Conservation (phyloP, 2,113 vertebrate species). For the Tinamus guttatus region DNA sequence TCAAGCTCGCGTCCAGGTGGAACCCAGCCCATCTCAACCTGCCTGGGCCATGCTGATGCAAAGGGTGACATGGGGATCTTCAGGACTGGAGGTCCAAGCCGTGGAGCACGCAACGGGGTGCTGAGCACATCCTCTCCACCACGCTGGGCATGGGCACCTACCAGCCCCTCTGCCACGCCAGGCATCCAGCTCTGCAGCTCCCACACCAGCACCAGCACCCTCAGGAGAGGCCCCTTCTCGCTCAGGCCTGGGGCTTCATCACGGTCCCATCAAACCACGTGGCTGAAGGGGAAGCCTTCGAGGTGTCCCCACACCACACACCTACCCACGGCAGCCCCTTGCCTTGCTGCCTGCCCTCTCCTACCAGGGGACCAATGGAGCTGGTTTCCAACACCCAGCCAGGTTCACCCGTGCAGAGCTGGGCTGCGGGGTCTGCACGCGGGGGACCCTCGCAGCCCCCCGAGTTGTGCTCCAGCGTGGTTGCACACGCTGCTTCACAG, state of each 20-base stretch:
- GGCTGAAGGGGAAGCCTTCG: not conserved
- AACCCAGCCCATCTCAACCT: not conserved
- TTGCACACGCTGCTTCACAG: not conserved
- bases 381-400: not conserved
- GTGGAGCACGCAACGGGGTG: not conserved
- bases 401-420: rapidly evolving
- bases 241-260: not conserved
- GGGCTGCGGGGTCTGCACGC: not conserved
- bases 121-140: not conserved
- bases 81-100: not conserved
- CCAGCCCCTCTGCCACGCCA: not conserved
- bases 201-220: not conserved
- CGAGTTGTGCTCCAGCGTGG: rapidly evolving
- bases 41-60: not conserved
- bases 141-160: not conserved
- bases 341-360: not conserved
- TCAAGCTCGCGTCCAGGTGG: not conserved
- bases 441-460: not conserved
- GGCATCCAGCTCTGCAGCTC: not conserved
- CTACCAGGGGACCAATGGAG: not conserved
- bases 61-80: not conserved
- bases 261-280: rapidly evolving
- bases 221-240: not conserved
- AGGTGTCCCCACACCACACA: not conserved
- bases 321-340: not conserved